phyloP scores from a whole-genome alignment of 2,888 invertebrate genomes.

The Apeira syringaria region DNA sequence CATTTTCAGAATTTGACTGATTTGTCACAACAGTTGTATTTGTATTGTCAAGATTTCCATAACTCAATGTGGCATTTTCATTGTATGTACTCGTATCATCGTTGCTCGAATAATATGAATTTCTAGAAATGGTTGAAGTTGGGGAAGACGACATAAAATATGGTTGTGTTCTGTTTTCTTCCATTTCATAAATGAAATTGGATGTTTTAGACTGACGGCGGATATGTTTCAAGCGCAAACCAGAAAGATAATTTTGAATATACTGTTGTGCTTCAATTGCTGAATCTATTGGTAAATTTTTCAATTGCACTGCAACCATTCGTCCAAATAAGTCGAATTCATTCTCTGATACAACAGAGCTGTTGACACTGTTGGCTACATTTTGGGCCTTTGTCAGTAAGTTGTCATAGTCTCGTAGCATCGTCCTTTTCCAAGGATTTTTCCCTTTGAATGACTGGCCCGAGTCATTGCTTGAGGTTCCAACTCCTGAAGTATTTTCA shows the following conservation, averaged over 20 bases:
- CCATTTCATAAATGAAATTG: background rate
- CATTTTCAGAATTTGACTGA: slow-evolving; percentile 9
- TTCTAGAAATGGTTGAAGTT: slow-evolving; percentile 6
- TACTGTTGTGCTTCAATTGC: background rate
- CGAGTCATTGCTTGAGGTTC: background rate
- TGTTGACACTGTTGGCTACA: slow-evolving; percentile 3
- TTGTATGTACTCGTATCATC: slow-evolving; percentile 3
- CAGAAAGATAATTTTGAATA: too few species aligned
- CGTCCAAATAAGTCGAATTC: slow-evolving; percentile 11
- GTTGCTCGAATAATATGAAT: slow-evolving; percentile 1
- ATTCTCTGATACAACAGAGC: slow-evolving; percentile 7
- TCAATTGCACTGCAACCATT: slow-evolving; percentile 3
- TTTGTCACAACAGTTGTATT: slow-evolving; percentile 10
- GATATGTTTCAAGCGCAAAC: too few species aligned
- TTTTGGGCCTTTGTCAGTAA: slow-evolving; percentile 8
- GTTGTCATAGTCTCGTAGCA: slow-evolving; percentile 9
- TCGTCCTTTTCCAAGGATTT: background rate
- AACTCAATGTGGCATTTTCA: slow-evolving; percentile 11
- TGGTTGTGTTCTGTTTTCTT: background rate
- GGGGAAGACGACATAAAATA: slow-evolving; percentile 1
- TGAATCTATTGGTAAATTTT: background rate
- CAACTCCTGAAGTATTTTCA: background rate
- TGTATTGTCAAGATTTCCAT: slow-evolving; percentile 14
- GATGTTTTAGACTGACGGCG: too few species aligned
- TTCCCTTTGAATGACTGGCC: background rate